These are phyloP conservation scores for Gallinago paraguaiae DNA, from an alignment of 2,113 vertebrate species.

Conservation along the genomic window DNA sequence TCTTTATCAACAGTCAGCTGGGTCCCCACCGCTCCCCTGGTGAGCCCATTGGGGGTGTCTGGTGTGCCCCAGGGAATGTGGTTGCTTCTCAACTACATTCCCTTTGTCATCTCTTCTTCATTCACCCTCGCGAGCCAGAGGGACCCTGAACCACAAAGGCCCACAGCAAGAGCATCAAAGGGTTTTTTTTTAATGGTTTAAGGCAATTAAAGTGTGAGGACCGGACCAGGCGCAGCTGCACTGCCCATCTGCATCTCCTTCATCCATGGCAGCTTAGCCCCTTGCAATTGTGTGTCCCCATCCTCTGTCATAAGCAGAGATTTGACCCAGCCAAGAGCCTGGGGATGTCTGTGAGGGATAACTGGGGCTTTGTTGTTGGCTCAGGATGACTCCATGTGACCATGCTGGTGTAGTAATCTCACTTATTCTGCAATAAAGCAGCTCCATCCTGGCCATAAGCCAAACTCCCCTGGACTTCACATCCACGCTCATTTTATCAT, in stretches of 20 bases:
- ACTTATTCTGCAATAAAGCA: background rate
- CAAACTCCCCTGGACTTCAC: background rate
- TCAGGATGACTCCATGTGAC: background rate
- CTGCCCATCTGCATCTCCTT: background rate
- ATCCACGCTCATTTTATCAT: background rate
- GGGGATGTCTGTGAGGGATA: background rate
- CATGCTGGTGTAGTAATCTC: background rate
- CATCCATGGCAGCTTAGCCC: background rate
- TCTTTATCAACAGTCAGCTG: background rate
- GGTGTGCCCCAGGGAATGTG: background rate
- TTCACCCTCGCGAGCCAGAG: fast-evolving
- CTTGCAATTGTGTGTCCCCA: background rate
- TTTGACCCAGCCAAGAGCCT: background rate
- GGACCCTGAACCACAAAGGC: background rate
- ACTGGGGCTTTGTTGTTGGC: background rate
- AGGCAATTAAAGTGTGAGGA: background rate
- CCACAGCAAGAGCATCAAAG: background rate
- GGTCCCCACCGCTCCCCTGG: fast-evolving
- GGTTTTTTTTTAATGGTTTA: background rate
- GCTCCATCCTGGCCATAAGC: background rate
- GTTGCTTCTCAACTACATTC: background rate
- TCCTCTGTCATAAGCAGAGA: background rate
- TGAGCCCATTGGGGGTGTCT: background rate
- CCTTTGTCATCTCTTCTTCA: background rate
- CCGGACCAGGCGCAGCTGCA: background rate